Base-by-base conservation (phyloP, 2,113 vertebrate genomes). In the Psittacula cyanocephala region DNA sequence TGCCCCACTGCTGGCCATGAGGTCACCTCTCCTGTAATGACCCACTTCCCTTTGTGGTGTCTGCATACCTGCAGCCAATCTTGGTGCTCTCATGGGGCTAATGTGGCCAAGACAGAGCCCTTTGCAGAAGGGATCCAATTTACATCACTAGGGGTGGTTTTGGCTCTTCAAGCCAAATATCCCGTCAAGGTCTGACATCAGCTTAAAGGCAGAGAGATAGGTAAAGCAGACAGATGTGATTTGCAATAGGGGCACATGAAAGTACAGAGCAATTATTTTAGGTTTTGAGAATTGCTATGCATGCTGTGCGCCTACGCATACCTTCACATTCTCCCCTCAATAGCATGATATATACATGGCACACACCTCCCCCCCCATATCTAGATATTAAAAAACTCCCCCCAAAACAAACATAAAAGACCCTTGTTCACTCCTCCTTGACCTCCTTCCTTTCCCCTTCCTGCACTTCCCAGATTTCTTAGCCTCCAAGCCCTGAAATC, bases 151-250 rank as follows among this genome's bases (percentile, higher is more conserved):
- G 52, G n/a, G n/a, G 27, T 59, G 17, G 23, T 4, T 68, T 57
- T n/a, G 50, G 81, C 46, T 57, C 17, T n/a, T 37, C 11, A 13
- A 39, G 39, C 11, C 59, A 23, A 44, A 23, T 25, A 24, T 13
- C 28, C 15, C 28, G 3, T 6, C 5, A 18, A n/a, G 17, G 31
- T 65, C 50, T 27, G 50, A 41, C 35, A 29, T 5, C 53, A 31
- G 53, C 28, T 65, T 3, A 1, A 7, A 53, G 39, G 31, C 68
- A 53, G 41, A 25, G 57, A 4, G 16, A 5, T 7, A 53, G 22
- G 52, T 25, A n/a, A 68, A 85, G 59, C 59, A 24, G 35, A 29
- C 3, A 44, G 49, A 11, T 0, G 0, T 10, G n/a, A 22, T 50
- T 12, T 31, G 75, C 31, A 16, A 5, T 0, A 33, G 44, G 7